These are phyloP conservation scores for Nemopilema nomurai DNA, from an alignment of 30 jellyfish, hydroid and myxozoan species.

Conservation along the genomic window DNA sequence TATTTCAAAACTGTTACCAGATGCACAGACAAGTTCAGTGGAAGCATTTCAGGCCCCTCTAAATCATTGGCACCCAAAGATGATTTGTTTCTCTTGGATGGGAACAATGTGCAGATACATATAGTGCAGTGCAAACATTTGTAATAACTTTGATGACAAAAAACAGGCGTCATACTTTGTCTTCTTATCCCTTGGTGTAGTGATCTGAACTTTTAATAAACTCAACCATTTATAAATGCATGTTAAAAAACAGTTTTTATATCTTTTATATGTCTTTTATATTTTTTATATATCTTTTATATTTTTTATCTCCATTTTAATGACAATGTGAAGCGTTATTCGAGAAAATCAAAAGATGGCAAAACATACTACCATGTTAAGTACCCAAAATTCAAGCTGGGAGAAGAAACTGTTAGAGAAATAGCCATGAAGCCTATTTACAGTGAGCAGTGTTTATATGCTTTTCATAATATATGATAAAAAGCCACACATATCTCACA, in stretches of 20 bases:
- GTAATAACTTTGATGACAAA: neutral
- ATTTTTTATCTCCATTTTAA: slow-evolving; percentile 27
- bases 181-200: neutral
- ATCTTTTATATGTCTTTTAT: slow-evolving; percentile 8
- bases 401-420: slow-evolving; percentile 29
- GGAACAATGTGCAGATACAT: slow-evolving; percentile 31
- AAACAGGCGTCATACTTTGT: slow-evolving; percentile 1
- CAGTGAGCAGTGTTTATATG: slow-evolving; percentile 15
- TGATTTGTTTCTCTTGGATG: slow-evolving; percentile 37
- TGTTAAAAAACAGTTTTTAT: slow-evolving; percentile 12
- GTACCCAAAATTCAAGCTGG: slow-evolving; percentile 30
- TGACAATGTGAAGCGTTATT: slow-evolving; percentile 18
- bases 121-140: slow-evolving; percentile 13
- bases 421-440: slow-evolving; percentile 15
- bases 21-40: slow-evolving; percentile 38
- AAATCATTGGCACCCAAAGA: slow-evolving; percentile 15
- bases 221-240: neutral
- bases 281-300: slow-evolving; percentile 10
- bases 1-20: slow-evolving; percentile 2
- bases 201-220: neutral
- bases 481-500: neutral
- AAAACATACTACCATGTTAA: slow-evolving; percentile 27
- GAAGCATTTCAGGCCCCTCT: slow-evolving; percentile 39
- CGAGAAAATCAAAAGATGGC: slow-evolving; percentile 22
- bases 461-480: neutral